Evolutionary conservation across 1,140 invertebrate species (phyloP).

Genomic region (Drosophila arawakana): DNA sequence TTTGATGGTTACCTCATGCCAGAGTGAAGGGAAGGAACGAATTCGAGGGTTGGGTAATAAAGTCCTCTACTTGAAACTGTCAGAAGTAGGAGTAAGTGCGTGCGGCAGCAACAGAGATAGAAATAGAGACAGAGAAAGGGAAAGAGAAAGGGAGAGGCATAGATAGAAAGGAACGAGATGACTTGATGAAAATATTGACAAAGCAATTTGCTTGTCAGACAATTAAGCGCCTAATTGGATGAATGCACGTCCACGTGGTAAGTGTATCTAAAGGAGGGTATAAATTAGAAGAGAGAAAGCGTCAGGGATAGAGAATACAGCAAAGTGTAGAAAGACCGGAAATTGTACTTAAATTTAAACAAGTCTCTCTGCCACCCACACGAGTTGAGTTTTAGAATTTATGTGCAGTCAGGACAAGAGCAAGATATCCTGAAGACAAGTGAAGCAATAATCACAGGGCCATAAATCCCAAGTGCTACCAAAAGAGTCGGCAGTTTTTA

Average conservation of each 20-base stretch:
- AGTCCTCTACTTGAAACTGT: conserved; percentile 78
- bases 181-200: conserved; percentile 82
- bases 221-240: conserved; percentile 83
- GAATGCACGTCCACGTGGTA: conserved; percentile 66
- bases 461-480: conserved; percentile 70
- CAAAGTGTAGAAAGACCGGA: conserved; percentile 12
- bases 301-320: conserved; percentile 1
- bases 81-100: conserved; percentile 62
- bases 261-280: conserved; percentile 20
- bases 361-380: conserved; percentile 22
- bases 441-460: conserved; percentile 78
- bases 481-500: conserved; percentile 69
- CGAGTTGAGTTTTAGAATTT: conserved; percentile 61
- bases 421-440: conserved; percentile 64
- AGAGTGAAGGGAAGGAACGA: neutral
- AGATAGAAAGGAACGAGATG: conserved; percentile 41
- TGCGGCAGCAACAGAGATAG: conserved; percentile 20
- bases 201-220: conserved; percentile 83
- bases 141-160: neutral
- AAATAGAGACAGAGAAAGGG: conserved; percentile 2
- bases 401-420: conserved; percentile 45
- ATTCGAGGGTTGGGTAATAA: conserved; percentile 66
- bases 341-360: conserved; percentile 48
- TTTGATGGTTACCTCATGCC: conserved; percentile 67
- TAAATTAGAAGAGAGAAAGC: neutral